Base-by-base conservation (phyloP, 2,888 invertebrate genomes). In the Campopleginae sp. region DNA sequence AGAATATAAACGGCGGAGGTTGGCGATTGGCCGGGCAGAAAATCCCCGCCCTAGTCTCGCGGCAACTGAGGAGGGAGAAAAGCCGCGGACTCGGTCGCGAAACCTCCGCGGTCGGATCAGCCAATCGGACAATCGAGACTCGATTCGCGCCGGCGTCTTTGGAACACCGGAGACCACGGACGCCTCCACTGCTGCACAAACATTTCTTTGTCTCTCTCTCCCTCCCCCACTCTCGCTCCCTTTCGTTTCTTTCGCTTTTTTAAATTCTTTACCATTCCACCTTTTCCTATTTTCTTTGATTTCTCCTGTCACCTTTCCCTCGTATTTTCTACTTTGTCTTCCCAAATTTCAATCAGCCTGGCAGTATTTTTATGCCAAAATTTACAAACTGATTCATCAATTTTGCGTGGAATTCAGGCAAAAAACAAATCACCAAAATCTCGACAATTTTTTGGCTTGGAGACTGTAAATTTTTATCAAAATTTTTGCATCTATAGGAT, bases 21-120 rank as follows among this genome's bases (percentile, higher is more conserved):
- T 27, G 80, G 89, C 89, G 92, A 92, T 91, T 92, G 92, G 92
- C 89, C 91, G 89, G 88, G 86, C 86, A 88, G 87, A 88, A 86
- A 91, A 92, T 92, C 91, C 91, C 91, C 91, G 91, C 91, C 91
- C 88, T 90, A 89, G 88, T 88, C 86, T 86, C 86, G 86, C 85
- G 86, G 86, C 8, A 46, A 1, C 17, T 87, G 82, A 88, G 76
- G 79, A 71, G 82, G 82, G 82, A 76, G 79, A 76, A 63, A 70
- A 72, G 66, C 82, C 78, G 72, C 72, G 78, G 76, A 58, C 58
- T 58, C 58, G 58, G 80, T 72, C 85, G 82, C 84, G 78, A 81
- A 81, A 80, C 81, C 79, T 70, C 75, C 84, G 80, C 72, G 78
- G 71, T 72, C 48, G 84, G 44, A 71, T 76, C 86, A 82, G 80